phyloP scores from a whole-genome alignment of 2,888 invertebrate species.

The Lamellibrachia columna region DNA sequence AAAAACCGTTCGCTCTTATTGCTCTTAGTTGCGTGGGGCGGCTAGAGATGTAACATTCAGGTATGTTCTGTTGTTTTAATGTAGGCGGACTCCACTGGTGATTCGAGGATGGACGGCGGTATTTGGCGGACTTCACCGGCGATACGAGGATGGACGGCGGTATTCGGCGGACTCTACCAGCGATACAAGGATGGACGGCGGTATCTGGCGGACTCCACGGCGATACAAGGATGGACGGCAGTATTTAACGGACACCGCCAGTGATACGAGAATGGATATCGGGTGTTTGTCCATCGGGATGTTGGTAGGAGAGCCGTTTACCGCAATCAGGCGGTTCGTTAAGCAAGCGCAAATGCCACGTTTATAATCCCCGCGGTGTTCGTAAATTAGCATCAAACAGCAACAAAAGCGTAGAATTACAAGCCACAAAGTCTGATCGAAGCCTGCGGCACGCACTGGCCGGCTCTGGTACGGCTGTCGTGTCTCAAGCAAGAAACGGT shows the following conservation, averaged over 20 bases:
- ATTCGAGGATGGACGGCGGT: no score
- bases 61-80: no score
- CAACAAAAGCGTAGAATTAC: not conserved
- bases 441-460: not conserved
- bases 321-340: not conserved
- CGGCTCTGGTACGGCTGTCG: not conserved
- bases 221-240: no score
- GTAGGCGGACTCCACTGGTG: no score
- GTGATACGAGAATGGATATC: not conserved
- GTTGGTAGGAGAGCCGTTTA: not conserved
- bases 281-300: not conserved
- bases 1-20: no score
- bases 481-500: not conserved
- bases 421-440: not conserved
- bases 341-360: not conserved
- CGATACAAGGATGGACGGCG: no score
- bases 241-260: not conserved
- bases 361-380: slow-evolving; percentile 10
- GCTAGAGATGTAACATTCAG: no score
- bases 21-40: no score
- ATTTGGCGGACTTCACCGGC: no score
- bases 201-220: no score
- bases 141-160: no score
- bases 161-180: no score
- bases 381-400: slow-evolving; percentile 6